Percentiles rank a stretch among this genome's conserved stretches.
These are phyloP conservation scores for Liparis tanakae DNA, from an alignment of 2,797 vertebrate genomes.

Conservation along the genomic window DNA sequence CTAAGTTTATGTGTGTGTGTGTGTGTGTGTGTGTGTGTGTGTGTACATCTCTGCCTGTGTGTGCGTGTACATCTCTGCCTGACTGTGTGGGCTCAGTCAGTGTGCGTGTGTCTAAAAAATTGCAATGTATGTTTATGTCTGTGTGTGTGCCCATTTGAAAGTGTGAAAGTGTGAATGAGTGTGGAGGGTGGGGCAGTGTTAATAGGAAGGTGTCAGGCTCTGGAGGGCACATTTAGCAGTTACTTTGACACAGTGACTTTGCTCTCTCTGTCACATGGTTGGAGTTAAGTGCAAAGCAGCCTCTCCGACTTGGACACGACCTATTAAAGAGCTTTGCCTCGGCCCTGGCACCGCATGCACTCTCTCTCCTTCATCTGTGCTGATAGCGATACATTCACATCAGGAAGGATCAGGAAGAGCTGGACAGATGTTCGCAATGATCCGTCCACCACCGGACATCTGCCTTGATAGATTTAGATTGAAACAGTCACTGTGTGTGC, in stretches of 20 bases:
- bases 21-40: conserved; percentile 17
- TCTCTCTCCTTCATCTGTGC: conserved; percentile 53
- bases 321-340: conserved; percentile 76
- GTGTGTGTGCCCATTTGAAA: conserved; percentile 32
- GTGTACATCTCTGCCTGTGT: conserved; percentile 37
- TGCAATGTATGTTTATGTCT: conserved; percentile 37
- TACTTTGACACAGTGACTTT: conserved; percentile 79
- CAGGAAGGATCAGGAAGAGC: conserved; percentile 71
- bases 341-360: conserved; percentile 39
- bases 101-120: conserved; percentile 39
- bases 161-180: conserved; percentile 56
- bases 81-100: conserved; percentile 27
- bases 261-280: conserved; percentile 70
- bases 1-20: conserved; percentile 52
- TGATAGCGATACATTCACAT: conserved; percentile 67
- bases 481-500: conserved; percentile 49
- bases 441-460: conserved; percentile 72
- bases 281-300: conserved; percentile 75
- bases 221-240: conserved; percentile 73
- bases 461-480: conserved; percentile 74
- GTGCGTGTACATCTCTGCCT: conserved; percentile 40
- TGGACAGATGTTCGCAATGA: conserved; percentile 83
- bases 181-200: conserved; percentile 55
- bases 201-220: conserved; percentile 76
- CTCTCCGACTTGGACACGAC: conserved; percentile 60